A percentile compares a stretch with the other conserved stretches of the same genome.
Evolutionary conservation across 2,888 invertebrate genomes (phyloP).

Genomic region (Coelopa pilipes): DNA sequence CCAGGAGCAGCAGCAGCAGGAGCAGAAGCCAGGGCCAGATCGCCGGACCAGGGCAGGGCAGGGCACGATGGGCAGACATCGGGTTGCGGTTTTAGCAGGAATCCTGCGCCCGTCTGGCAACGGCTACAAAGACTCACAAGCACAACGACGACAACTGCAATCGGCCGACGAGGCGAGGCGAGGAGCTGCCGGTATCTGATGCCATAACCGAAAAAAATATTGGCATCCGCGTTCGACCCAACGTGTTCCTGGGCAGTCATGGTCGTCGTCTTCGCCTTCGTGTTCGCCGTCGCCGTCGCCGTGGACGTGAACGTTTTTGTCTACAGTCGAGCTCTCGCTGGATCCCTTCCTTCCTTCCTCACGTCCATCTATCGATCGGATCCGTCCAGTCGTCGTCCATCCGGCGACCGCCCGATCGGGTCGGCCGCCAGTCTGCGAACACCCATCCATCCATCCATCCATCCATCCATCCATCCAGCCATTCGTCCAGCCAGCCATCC

Average conservation of each 20-base stretch:
- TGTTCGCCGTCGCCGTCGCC: not conserved
- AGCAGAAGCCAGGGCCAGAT: no score
- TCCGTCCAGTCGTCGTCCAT: not conserved
- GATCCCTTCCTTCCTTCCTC: slow-evolving; percentile 12
- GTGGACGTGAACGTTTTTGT: not conserved
- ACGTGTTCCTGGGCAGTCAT: slow-evolving; percentile 19
- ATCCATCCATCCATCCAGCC: slow-evolving; percentile 7
- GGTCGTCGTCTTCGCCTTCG: not conserved
- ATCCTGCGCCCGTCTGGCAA: slow-evolving; percentile 10
- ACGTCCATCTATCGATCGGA: not conserved
- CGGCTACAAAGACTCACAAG: not conserved
- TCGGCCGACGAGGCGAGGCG: not conserved
- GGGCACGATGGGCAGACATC: slow-evolving; percentile 9
- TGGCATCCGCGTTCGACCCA: slow-evolving; percentile 22
- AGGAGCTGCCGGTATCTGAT: slow-evolving; percentile 26
- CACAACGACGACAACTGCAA: slow-evolving; percentile 2
- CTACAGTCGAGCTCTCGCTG: not conserved
- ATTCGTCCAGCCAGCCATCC: slow-evolving; percentile 2
- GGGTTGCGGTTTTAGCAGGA: slow-evolving; percentile 32
- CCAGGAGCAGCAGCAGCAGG: no score
- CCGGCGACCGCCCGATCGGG: not conserved
- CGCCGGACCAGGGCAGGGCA: slow-evolving; percentile 7
- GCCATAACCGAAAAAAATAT: slow-evolving; percentile 32
- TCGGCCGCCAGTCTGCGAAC: no score
- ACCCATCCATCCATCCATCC: not conserved